These are phyloP conservation scores for Phoeniculus purpureus DNA, from an alignment of 2,797 vertebrate species.

Conservation along the genomic window DNA sequence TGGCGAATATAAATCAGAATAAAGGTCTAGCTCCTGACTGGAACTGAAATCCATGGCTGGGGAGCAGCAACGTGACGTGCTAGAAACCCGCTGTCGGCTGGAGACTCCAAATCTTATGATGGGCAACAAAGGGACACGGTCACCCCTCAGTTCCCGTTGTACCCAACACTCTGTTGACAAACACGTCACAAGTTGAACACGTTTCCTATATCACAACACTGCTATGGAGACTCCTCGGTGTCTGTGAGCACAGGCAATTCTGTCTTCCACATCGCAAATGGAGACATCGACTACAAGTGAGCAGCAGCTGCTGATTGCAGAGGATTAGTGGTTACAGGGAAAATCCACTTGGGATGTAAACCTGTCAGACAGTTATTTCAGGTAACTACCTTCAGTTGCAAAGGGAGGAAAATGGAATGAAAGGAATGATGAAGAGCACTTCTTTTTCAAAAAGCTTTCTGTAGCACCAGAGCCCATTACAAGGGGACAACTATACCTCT, in stretches of 20 bases:
- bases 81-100: not conserved
- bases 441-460: not conserved
- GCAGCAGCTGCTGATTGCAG: not conserved
- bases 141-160: not conserved
- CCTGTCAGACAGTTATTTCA: not conserved
- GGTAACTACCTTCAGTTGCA: not conserved
- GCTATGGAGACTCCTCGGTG: rapidly evolving
- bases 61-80: rapidly evolving
- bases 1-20: not conserved
- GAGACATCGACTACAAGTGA: not conserved
- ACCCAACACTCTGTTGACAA: rapidly evolving
- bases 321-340: not conserved
- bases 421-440: not conserved
- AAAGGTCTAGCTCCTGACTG: not conserved
- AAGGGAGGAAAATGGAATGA: not conserved
- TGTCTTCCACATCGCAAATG: not conserved
- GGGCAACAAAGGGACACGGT: rapidly evolving
- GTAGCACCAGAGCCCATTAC: not conserved
- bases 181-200: not conserved
- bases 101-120: rapidly evolving
- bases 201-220: rapidly evolving
- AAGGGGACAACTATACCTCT: too few species aligned
- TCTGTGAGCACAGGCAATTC: rapidly evolving
- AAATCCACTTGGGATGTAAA: not conserved
- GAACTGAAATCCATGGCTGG: not conserved